Evolutionary conservation across 2,888 invertebrate genomes (phyloP), one percentile per base, ranked within the genome.

Genomic region (Herminia tarsipennalis): DNA sequence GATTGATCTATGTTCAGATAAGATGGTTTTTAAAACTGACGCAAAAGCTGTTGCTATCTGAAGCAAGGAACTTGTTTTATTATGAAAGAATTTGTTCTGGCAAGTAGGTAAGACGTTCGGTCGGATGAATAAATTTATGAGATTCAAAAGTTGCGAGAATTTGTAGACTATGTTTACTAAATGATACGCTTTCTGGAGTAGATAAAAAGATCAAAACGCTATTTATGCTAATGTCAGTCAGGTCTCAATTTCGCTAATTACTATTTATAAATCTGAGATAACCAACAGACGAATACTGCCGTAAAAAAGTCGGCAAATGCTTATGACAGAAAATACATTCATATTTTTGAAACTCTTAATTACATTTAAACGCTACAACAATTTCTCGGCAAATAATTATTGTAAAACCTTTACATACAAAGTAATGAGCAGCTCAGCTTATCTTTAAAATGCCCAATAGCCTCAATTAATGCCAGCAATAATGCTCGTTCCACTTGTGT

Each of bases 401-500:
- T 29, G n/a, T 16, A 16, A 10, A 32, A 33, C 21, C 14, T 29
- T 21, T 12, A 12, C n/a, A 34, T 44, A 45, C 32, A 34, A 56
- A 53, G 49, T 66, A 70, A 70, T 72, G 65, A 73, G 71, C 70
- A 69, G 70, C 73, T 66, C 70, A 75, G n/a, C 72, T 66, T 70
- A 75, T 73, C 65, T 53, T 21, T 22, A 8, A 18, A 33, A 37
- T 41, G 65, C 64, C 55, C 63, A 68, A 76, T 71, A 77, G 75
- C 75, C 78, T 76, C 78, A 83, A 88, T 88, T 82, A 86, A 81
- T 71, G 68, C 71, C 70, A 69, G 70, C 68, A 70, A 73, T 80
- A 76, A 84, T 82, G 80, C 78, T 83, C 67, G 78, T 83, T 83
- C 79, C 78, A 86, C 78, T 82, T 78, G 82, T 82, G 76, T 84